These are phyloP conservation scores for Eulithis prunata DNA, from an alignment of 2,888 invertebrate species.

Conservation along the genomic window DNA sequence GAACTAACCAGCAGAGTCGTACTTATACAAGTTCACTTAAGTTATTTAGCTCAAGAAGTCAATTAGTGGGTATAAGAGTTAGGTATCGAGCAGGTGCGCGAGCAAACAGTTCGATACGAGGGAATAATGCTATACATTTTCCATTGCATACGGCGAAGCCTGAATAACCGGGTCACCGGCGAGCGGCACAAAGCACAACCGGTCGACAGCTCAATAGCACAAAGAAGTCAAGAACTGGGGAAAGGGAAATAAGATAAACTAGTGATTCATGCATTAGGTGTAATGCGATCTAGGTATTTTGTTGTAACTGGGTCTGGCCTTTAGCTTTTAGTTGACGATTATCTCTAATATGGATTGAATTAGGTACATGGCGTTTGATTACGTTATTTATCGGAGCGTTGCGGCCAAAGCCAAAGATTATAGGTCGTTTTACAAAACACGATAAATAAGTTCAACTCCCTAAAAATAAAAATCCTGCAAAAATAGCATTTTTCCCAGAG, in stretches of 20 bases:
- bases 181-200: conserved; percentile 39
- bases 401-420: no score
- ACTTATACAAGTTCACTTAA: not conserved
- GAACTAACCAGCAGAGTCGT: no score
- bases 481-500: no score
- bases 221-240: not conserved
- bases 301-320: not conserved
- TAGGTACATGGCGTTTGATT: no score
- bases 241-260: conserved; percentile 5
- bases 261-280: conserved; percentile 4
- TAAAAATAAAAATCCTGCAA: no score
- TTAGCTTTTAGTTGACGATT: no score
- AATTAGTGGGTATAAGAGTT: not conserved
- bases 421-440: no score
- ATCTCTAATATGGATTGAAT: no score
- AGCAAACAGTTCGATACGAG: conserved; percentile 46
- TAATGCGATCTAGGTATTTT: not conserved
- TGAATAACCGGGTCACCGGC: conserved; percentile 48
- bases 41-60: not conserved
- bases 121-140: conserved; percentile 40
- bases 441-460: no score
- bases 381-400: no score
- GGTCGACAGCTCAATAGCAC: conserved; percentile 18
- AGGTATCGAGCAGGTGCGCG: conserved; percentile 23
- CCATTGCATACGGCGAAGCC: conserved; percentile 39